Evolutionary conservation across 1,140 invertebrate genomes (phyloP).

Genomic region (Drosophila seguyi): DNA sequence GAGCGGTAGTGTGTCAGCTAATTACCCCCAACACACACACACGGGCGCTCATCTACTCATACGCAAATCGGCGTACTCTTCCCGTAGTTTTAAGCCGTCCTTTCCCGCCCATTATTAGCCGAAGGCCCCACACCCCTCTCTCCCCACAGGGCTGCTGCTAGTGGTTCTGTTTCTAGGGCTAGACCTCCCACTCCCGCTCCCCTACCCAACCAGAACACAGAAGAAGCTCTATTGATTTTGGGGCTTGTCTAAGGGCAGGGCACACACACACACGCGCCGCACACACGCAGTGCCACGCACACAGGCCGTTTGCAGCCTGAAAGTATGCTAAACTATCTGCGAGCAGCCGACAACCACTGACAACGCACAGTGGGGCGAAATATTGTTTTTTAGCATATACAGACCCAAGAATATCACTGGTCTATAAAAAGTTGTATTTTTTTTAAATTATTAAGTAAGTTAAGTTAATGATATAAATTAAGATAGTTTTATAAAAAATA

Average conservation of each 20-base stretch:
- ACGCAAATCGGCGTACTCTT: constrained; percentile 23
- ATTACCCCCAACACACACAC: constrained; percentile 58
- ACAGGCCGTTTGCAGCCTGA: constrained; percentile 23
- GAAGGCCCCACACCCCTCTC: constrained; percentile 6
- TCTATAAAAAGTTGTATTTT: not conserved
- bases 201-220: not conserved
- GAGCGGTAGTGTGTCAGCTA: constrained; percentile 57
- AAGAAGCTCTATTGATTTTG: constrained; percentile 46
- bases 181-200: constrained; percentile 3
- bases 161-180: constrained; percentile 8
- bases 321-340: constrained; percentile 58
- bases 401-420: not conserved
- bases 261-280: constrained; percentile 13
- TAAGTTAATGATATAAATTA: not conserved
- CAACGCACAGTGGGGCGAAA: constrained; percentile 26
- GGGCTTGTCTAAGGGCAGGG: constrained; percentile 41
- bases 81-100: constrained; percentile 12
- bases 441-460: not conserved
- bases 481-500: not conserved
- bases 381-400: not conserved
- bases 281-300: constrained; percentile 10
- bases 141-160: constrained; percentile 6
- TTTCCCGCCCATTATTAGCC: constrained; percentile 12
- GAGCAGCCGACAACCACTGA: constrained; percentile 4
- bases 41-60: constrained; percentile 1